phyloP scores from a whole-genome alignment of 2,888 invertebrate species.

The Calephelis perditalis region DNA sequence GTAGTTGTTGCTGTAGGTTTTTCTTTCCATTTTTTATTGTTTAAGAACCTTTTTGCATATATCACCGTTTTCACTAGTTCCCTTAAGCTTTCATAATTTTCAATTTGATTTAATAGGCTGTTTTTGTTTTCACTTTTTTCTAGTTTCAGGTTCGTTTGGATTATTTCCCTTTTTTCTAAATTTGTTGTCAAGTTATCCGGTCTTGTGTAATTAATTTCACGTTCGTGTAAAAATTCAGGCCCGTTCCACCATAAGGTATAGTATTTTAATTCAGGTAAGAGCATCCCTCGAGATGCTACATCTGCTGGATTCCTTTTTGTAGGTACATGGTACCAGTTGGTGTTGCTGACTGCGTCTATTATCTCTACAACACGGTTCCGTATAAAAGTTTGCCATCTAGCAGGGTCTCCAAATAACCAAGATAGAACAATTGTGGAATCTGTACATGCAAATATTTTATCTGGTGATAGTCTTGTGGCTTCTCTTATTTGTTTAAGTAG shows the following conservation, averaged over 20 bases:
- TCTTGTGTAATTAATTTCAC: constrained; percentile 12
- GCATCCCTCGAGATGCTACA: constrained; percentile 27
- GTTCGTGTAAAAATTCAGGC: constrained; percentile 26
- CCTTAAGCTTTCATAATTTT: background rate
- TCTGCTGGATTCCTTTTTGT: constrained; percentile 31
- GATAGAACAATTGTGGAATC: constrained; percentile 20
- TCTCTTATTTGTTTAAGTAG: background rate
- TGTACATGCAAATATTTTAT: constrained; percentile 21
- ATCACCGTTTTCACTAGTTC: background rate
- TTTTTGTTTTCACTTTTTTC: background rate
- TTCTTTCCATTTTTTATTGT: no score
- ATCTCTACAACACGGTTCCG: constrained; percentile 28
- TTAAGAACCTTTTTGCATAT: no score
- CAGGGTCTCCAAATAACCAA: constrained; percentile 29
- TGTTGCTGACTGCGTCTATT: constrained; percentile 18
- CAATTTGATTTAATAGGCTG: background rate
- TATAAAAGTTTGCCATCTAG: constrained; percentile 31
- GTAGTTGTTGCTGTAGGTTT: no score
- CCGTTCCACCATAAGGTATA: constrained; percentile 28
- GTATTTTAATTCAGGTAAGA: constrained; percentile 21
- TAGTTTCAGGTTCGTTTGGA: constrained; percentile 17
- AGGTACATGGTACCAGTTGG: constrained; percentile 27
- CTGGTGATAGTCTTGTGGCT: constrained; percentile 20
- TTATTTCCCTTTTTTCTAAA: no score
- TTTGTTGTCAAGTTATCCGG: no score